These are phyloP conservation scores for Rattus norvegicus DNA, from an alignment of 2,113 vertebrate species.

Conservation along the genomic window DNA sequence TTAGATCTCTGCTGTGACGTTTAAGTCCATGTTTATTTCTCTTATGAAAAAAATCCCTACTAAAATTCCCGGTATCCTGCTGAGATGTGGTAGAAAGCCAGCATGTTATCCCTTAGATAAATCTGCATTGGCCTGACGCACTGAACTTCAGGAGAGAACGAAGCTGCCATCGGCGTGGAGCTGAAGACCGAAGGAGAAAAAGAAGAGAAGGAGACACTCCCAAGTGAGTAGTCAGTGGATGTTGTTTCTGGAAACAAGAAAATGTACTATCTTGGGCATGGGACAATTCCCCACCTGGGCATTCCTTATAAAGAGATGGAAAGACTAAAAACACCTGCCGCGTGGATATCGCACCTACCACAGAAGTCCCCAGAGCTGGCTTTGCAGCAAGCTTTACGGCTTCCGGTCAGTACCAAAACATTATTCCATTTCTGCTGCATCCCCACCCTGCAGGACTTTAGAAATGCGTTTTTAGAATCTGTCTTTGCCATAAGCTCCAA, in stretches of 20 bases:
- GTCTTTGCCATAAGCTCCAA: background rate
- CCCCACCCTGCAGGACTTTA: background rate
- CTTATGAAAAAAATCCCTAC: background rate
- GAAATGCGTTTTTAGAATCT: background rate
- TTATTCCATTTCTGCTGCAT: background rate
- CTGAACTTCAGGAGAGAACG: background rate
- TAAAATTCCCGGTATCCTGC: slow-evolving; percentile 28
- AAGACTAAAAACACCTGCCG: background rate
- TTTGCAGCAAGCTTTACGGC: background rate
- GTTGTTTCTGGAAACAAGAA: slow-evolving; percentile 31
- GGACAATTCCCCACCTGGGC: background rate
- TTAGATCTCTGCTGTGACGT: background rate
- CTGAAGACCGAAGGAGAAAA: background rate
- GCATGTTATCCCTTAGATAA: background rate
- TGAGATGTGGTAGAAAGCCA: background rate
- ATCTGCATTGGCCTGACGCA: background rate
- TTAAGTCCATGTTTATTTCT: slow-evolving; percentile 3
- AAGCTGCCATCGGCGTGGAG: background rate
- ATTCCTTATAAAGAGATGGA: slow-evolving; percentile 50
- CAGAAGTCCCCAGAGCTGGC: background rate
- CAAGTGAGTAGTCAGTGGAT: background rate
- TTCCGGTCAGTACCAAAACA: slow-evolving; percentile 16
- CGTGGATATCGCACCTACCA: background rate
- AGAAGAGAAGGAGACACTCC: background rate
- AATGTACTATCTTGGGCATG: slow-evolving; percentile 1